Evolutionary conservation across 1,140 invertebrate species (phyloP).

Genomic region (Pseudomyrmex cubaensis): DNA sequence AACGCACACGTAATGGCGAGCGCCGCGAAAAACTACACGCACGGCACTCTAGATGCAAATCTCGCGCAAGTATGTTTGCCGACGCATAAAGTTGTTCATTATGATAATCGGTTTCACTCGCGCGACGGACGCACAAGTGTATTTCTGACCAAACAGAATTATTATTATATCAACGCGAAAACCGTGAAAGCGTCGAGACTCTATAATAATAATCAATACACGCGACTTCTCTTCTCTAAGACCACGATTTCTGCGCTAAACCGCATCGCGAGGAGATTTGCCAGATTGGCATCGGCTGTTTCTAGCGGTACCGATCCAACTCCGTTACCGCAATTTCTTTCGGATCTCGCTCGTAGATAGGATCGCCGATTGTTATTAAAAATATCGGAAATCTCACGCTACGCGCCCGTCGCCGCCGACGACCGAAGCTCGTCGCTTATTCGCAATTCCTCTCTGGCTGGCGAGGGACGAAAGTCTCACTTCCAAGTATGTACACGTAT

Average conservation of each 20-base stretch:
- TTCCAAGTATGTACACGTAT: slow-evolving; percentile 15
- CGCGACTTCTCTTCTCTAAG: slow-evolving; percentile 7
- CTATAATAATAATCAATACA: slow-evolving; percentile 32
- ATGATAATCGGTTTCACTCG: slow-evolving; percentile 41
- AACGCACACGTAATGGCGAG: background rate
- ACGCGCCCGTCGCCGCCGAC: slow-evolving; percentile 54
- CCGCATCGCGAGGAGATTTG: slow-evolving; percentile 56
- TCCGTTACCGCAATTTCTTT: slow-evolving; percentile 76
- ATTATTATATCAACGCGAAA: slow-evolving; percentile 40
- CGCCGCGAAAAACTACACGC: background rate
- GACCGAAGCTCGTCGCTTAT: background rate
- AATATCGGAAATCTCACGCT: slow-evolving; percentile 75
- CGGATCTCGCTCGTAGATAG: slow-evolving; percentile 58
- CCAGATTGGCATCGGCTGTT: slow-evolving; percentile 69
- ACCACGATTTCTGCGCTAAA: slow-evolving; percentile 54
- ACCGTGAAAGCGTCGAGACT: slow-evolving; percentile 38
- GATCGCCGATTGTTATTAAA: slow-evolving; percentile 74
- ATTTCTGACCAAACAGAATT: slow-evolving; percentile 30
- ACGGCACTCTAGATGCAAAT: slow-evolving; percentile 31
- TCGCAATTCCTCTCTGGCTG: slow-evolving; percentile 2
- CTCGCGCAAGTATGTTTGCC: slow-evolving; percentile 33
- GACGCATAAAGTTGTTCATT: slow-evolving; percentile 55
- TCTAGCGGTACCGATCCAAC: slow-evolving; percentile 74
- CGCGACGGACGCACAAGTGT: background rate
- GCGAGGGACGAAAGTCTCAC: background rate